phyloP scores from a whole-genome alignment of 2,797 vertebrate species.

The Tapirus indicus region DNA sequence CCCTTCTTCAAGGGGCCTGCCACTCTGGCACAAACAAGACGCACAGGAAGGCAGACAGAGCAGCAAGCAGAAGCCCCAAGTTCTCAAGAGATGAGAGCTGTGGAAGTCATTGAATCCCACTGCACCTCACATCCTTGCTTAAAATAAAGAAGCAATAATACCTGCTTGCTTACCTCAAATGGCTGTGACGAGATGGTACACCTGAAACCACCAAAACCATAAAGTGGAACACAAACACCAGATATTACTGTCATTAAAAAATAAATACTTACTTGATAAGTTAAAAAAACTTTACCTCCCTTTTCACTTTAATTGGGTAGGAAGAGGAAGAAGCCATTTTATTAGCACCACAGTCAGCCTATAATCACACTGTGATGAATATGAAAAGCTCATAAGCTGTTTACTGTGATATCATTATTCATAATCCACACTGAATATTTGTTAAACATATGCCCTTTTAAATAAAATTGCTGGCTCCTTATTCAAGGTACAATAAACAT shows the following conservation, averaged over 20 bases:
- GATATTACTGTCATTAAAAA: neutral
- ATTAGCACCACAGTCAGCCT: neutral
- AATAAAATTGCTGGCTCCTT: neutral
- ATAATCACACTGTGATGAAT: neutral
- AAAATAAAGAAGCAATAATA: neutral
- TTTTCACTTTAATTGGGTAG: neutral
- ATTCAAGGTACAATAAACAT: neutral
- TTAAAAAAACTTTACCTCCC: neutral
- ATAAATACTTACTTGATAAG: neutral
- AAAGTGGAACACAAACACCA: neutral
- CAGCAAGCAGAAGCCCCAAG: neutral
- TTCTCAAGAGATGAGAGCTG: neutral
- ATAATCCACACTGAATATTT: neutral
- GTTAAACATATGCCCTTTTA: constrained; percentile 19
- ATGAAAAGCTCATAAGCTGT: neutral
- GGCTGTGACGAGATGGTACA: neutral
- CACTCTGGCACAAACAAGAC: neutral
- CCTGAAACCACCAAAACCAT: neutral
- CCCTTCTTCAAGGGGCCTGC: neutral
- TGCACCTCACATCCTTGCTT: neutral
- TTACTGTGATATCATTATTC: neutral
- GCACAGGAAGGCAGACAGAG: neutral
- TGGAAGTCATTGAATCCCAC: neutral
- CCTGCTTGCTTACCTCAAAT: neutral
- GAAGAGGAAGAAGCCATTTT: neutral